Conservation (phyloP, 2,888 invertebrate species). For the Chrysopilus asiliformis region DNA sequence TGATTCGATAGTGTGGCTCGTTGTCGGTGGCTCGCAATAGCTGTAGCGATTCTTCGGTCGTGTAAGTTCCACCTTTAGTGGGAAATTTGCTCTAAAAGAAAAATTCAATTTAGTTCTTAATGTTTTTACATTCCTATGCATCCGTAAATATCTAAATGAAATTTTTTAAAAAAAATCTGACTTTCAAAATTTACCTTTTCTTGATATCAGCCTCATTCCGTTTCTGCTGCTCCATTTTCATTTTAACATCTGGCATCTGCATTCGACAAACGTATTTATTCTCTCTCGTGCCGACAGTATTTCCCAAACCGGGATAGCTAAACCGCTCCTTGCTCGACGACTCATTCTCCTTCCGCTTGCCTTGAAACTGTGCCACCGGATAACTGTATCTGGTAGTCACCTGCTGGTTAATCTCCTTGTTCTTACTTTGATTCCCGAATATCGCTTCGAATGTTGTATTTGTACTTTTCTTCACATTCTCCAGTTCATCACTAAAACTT, state of each 20-base stretch:
- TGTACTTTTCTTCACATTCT: slow-evolving; percentile 4
- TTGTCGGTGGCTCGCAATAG: slow-evolving; percentile 21
- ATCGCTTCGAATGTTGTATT: slow-evolving; percentile 17
- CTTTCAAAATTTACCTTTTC: too few species aligned
- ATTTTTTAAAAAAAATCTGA: too few species aligned
- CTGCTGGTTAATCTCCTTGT: slow-evolving; percentile 12
- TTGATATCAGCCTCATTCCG: slow-evolving; percentile 11
- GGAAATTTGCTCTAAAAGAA: slow-evolving; percentile 7
- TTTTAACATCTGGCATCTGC: slow-evolving; percentile 15
- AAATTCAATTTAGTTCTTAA: slow-evolving; percentile 1
- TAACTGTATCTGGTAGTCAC: slow-evolving; percentile 29
- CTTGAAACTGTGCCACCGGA: slow-evolving; percentile 31
- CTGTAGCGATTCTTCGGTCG: slow-evolving; percentile 26
- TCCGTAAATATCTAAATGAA: too few species aligned
- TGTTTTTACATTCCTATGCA: too few species aligned
- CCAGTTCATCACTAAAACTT: slow-evolving; percentile 9
- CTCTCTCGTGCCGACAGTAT: slow-evolving; percentile 15
- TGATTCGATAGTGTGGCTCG: slow-evolving; percentile 5
- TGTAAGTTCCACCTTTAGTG: slow-evolving; percentile 17
- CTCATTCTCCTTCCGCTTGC: slow-evolving; percentile 29
- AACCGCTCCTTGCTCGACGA: slow-evolving; percentile 29
- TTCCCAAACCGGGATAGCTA: slow-evolving; percentile 35
- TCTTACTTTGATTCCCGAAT: slow-evolving; percentile 16
- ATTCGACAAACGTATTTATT: slow-evolving; percentile 18
- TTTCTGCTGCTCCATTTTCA: slow-evolving; percentile 18